A percentile compares a stretch with the other conserved stretches of the same genome.
Conservation (phyloP, 2,113 vertebrate species). For the Indicator maculatus region DNA sequence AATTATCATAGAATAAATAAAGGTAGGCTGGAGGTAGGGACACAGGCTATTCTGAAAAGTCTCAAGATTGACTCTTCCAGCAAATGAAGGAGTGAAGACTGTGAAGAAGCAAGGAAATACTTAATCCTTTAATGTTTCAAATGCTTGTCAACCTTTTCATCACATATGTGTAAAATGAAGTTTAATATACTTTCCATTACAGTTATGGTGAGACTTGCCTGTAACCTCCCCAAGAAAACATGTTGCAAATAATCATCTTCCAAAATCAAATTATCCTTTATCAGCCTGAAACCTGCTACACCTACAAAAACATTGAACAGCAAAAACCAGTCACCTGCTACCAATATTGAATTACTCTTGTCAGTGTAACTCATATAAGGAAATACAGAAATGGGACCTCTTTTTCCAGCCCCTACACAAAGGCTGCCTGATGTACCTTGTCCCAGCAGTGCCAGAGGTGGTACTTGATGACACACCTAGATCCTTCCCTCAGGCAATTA, state of each 20-base stretch:
- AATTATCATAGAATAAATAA: not conserved
- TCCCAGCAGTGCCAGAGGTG: not conserved
- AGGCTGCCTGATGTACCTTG: not conserved
- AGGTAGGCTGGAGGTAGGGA: not conserved
- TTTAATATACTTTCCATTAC: not conserved
- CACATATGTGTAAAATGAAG: not conserved
- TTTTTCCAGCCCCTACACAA: not conserved
- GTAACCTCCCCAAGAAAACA: not conserved
- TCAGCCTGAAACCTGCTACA: not conserved
- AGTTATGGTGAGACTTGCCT: not conserved
- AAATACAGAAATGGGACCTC: not conserved
- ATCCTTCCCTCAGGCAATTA: accelerated
- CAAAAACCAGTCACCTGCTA: not conserved
- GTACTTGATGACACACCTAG: not conserved
- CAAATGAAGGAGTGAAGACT: not conserved
- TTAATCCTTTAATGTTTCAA: not conserved
- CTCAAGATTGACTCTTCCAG: not conserved
- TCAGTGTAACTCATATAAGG: not conserved
- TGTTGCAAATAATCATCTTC: accelerated
- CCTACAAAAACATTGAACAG: not conserved
- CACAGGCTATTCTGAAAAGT: not conserved
- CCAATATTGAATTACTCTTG: not conserved
- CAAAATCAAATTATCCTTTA: not conserved
- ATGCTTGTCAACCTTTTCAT: not conserved
- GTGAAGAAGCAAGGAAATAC: not conserved